Evolutionary conservation across 2,113 vertebrate genomes (phyloP), one percentile per base, ranked within the genome.

Genomic region (Ovis canadensis): DNA sequence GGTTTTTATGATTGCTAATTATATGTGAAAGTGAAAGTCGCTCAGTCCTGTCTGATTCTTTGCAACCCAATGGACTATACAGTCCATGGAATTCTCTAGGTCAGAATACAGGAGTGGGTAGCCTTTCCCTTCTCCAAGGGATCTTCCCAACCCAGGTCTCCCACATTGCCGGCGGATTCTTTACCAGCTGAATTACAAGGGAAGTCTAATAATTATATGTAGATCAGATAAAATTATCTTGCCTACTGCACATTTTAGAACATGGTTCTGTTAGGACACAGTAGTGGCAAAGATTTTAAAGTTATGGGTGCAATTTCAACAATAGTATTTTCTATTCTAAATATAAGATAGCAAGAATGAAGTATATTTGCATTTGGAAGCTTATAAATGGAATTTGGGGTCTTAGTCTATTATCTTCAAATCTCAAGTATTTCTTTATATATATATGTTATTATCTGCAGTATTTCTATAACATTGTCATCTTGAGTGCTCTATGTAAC

Each of bases 31-130:
- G 17, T 71, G 17, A 71, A 36, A 71, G 17, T 71, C 1, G 7
- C 64, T 71, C 17, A 71, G 64, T 36, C 9, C 0, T 71, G n/a
- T 71, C n/a, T 0, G 0, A 71, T 17, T 71, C n/a, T 71, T 21
- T 36, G 64, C 17, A 71, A 71, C n/a, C 64, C n/a, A n/a, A 36
- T 71, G 4, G n/a, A 71, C 64, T 36, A 36, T 71, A 21, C n/a
- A 36, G 64, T 36, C n/a, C 9, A 6, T 71, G 64, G n/a, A 36
- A 71, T 71, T 71, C n/a, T 71, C 9, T 71, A 71, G n/a, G n/a
- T 71, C n/a, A 71, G n/a, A 71, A 23, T 21, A 36, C n/a, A 36
- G 64, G 9, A 71, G n/a, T 36, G 64, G 17, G 9, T n/a, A 71
- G n/a, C n/a, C 17, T 71, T 36, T 71, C 64, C 64, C n/a, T 71